A percentile compares a stretch with the other conserved stretches of the same genome.
Conservation (phyloP, 2,113 vertebrate species). For the Seriola dumerili region DNA sequence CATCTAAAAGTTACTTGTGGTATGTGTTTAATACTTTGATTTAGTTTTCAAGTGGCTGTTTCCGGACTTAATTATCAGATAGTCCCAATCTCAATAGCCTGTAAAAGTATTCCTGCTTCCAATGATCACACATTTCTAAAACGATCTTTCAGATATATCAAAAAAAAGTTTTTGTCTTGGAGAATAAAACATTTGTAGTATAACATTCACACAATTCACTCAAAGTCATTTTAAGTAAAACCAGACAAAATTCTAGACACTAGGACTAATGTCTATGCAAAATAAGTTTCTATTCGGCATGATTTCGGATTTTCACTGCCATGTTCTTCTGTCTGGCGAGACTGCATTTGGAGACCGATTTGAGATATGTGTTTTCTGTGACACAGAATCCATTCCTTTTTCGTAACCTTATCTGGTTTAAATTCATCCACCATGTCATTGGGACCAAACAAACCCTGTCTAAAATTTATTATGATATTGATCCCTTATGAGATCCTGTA, state of each 20-base stretch:
- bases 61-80: not conserved
- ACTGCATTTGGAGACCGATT: not conserved
- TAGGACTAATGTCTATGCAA: not conserved
- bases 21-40: not conserved
- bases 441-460: slow-evolving; percentile 1
- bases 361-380: not conserved
- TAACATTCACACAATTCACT: not conserved
- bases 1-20: not conserved
- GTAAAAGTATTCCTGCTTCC: not conserved
- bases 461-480: not conserved
- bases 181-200: no score
- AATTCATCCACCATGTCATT: slow-evolving; percentile 3
- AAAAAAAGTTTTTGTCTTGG: not conserved
- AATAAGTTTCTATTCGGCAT: not conserved
- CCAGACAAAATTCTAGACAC: not conserved
- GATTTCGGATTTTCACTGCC: not conserved
- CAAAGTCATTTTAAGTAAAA: not conserved
- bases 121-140: not conserved
- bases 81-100: not conserved
- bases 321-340: not conserved
- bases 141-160: not conserved
- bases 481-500: not conserved
- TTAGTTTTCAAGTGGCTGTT: not conserved
- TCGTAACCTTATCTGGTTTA: not conserved
- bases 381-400: slow-evolving; percentile 3